Conservation (phyloP, 2,113 vertebrate species). For the Calidris pygmaea region DNA sequence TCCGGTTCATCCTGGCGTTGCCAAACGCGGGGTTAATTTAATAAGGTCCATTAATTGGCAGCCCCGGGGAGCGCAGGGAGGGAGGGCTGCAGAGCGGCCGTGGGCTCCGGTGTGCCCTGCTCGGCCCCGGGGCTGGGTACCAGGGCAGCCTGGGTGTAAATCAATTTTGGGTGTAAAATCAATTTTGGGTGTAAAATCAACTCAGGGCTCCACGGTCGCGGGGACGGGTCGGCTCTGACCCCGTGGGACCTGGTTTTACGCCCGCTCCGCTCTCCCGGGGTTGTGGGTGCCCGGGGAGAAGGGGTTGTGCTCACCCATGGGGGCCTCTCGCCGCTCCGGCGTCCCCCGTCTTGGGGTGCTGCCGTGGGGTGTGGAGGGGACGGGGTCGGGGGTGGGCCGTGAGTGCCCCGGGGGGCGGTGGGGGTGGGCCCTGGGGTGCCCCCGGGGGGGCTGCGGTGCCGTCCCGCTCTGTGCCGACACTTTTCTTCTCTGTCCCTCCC, state of each 20-base stretch:
- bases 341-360: neutral
- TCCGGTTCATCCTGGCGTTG: fast-evolving
- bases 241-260: fast-evolving
- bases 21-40: fast-evolving
- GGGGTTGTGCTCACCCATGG: neutral
- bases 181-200: neutral
- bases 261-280: neutral
- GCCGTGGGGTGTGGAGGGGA: neutral
- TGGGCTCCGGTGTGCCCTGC: neutral
- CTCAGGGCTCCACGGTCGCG: fast-evolving
- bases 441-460: fast-evolving
- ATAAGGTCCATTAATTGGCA: neutral
- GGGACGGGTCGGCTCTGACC: fast-evolving
- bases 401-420: fast-evolving
- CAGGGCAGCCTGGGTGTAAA: neutral
- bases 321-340: too few species aligned
- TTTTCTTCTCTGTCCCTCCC: neutral
- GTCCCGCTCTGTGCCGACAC: fast-evolving
- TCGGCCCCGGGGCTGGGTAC: neutral
- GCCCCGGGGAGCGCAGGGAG: neutral
- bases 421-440: neutral
- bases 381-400: fast-evolving
- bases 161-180: neutral
- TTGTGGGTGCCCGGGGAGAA: neutral
- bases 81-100: fast-evolving